Evolutionary conservation across 2,888 invertebrate genomes (phyloP).

Genomic region (Encarsia formosa): DNA sequence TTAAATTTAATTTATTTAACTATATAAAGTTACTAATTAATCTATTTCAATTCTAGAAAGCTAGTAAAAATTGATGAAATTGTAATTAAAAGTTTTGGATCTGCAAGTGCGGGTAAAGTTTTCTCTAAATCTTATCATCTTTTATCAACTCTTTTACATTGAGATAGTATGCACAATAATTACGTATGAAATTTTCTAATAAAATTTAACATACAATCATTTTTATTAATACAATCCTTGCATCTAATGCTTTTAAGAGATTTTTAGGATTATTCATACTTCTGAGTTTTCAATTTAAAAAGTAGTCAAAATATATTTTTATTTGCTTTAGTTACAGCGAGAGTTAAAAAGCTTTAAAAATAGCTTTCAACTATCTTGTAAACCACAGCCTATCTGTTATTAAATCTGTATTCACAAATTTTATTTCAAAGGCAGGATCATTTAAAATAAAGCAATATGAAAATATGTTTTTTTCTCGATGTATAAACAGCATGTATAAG

Average conservation of each 20-base stretch:
- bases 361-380: slow-evolving; percentile 47
- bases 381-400: slow-evolving; percentile 49
- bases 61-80: no score
- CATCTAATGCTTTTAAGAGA: slow-evolving; percentile 13
- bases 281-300: slow-evolving; percentile 40
- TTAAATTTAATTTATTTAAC: no score
- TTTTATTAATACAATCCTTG: slow-evolving; percentile 2
- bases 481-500: slow-evolving; percentile 12
- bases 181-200: slow-evolving; percentile 1
- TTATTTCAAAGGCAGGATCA: slow-evolving; percentile 47
- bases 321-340: slow-evolving; percentile 41
- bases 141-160: no score
- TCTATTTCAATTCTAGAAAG: no score
- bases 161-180: not conserved
- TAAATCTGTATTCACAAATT: slow-evolving; percentile 44
- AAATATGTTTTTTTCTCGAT: slow-evolving; percentile 42
- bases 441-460: slow-evolving; percentile 45
- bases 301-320: slow-evolving; percentile 50
- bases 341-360: slow-evolving; percentile 51
- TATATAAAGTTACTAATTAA: no score
- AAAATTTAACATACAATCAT: slow-evolving; percentile 7
- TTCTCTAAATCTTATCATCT: no score
- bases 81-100: no score
- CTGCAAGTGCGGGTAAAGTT: no score
- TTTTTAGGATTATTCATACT: slow-evolving; percentile 27